phyloP scores from a whole-genome alignment of 2,113 vertebrate genomes.

The Hypocryptadius cinnamomeus region DNA sequence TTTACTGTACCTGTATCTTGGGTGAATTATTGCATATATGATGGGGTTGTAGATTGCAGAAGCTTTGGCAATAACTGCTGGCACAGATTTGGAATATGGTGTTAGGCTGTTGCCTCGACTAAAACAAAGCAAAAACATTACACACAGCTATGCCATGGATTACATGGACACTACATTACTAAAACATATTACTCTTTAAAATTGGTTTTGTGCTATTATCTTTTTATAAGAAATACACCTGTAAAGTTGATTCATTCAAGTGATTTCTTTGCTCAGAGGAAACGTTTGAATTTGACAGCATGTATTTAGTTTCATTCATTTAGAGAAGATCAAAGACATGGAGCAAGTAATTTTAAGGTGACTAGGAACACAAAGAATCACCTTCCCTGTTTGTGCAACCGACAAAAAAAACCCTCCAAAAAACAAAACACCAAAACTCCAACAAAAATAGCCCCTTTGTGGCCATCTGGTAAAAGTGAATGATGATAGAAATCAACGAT shows the following conservation, averaged over 20 bases:
- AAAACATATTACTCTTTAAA: neutral
- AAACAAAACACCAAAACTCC: fast-evolving
- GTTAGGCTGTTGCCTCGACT: slow-evolving; percentile 54
- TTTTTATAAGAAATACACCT: neutral
- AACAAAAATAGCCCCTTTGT: neutral
- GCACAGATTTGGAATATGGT: slow-evolving; percentile 69
- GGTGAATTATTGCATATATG: slow-evolving; percentile 71
- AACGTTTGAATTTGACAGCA: neutral
- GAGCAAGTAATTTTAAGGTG: neutral
- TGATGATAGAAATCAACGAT: neutral
- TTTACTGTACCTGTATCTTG: slow-evolving; percentile 69
- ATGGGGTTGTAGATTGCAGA: slow-evolving; percentile 72
- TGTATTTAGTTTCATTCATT: neutral
- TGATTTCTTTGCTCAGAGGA: neutral
- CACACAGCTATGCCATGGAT: neutral
- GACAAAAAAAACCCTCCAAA: neutral
- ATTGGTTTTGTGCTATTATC: neutral
- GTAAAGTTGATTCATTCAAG: neutral
- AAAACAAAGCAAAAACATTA: slow-evolving; percentile 36
- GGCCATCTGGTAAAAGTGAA: neutral
- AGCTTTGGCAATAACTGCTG: slow-evolving; percentile 70
- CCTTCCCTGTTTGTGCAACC: neutral
- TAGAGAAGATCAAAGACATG: neutral
- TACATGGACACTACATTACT: neutral
- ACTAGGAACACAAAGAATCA: neutral